These are phyloP conservation scores for Strix aluco DNA, from an alignment of 2,113 vertebrate genomes.

Conservation along the genomic window DNA sequence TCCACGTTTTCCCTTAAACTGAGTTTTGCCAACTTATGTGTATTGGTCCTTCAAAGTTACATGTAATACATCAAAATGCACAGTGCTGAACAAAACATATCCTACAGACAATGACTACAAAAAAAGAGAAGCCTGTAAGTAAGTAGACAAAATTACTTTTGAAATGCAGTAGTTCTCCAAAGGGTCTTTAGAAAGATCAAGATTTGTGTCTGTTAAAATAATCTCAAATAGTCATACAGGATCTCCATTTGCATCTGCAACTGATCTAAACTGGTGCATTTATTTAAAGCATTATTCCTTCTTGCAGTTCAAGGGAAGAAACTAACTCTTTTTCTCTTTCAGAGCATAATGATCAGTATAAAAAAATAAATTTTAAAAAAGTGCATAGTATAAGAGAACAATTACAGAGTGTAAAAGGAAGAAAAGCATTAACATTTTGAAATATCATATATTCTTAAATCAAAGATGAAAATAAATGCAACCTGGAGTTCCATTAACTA, in stretches of 20 bases:
- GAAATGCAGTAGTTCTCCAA: neutral
- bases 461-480: neutral
- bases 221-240: neutral
- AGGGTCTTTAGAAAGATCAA: neutral
- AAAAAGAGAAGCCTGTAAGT: neutral
- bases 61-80: neutral
- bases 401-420: neutral
- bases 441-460: neutral
- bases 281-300: neutral
- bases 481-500: neutral
- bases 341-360: neutral
- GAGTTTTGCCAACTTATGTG: neutral
- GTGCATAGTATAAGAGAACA: neutral
- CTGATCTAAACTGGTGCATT: neutral
- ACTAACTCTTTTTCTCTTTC: neutral
- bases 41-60: neutral
- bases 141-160: neutral
- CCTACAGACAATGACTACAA: neutral
- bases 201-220: neutral
- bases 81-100: neutral
- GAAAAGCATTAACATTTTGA: neutral
- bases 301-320: neutral
- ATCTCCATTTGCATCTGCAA: neutral
- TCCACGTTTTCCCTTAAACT: neutral
- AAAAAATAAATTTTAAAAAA: neutral